Base-by-base conservation (phyloP, 2,113 vertebrate genomes). In the Tretioscincus oriximinensis region DNA sequence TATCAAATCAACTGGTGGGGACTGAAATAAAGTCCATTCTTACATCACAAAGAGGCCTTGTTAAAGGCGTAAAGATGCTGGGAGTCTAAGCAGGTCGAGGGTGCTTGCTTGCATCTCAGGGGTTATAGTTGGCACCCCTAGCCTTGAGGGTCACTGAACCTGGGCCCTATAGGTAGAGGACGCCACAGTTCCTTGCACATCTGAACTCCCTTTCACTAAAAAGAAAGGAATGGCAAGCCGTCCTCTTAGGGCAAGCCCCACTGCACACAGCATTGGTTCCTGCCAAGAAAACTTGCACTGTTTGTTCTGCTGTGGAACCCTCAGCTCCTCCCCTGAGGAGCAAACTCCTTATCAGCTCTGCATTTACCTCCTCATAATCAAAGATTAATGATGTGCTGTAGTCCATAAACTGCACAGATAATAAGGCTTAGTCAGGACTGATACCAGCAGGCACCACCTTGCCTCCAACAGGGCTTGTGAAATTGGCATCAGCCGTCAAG, bases 361-460 rank as follows among this genome's bases (percentile, higher is more conserved):
- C 5, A 3, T 4, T 20, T 20, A 4, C 8, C 80, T 76, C 21
- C 8, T 47, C n/a, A 26, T 29, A 41, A 63, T 29, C 1, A 49
- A 74, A 35, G 47, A 72, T 18, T 77, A 51, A 78, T 66, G 69
- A 83, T 74, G 47, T 58, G 4, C 45, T 54, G 51, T 35, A 74
- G 82, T 74, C 82, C 76, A 79, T 84, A 84, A 84, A 84, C 14
- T 4, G 9, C 1, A 49, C 11, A 29, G 71, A 73, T 68, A 78
- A 66, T 18, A 2, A 29, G 35, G 58, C 49, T 21, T 11, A 1
- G 4, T 7, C 29, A 51, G 9, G 76, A 47, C n/a, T 63, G 73
- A 76, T 81, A 26, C 9, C 24, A 10, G 11, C 10, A 18, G 31
- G 20, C 49, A 26, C 70, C 31, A 2, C 76, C 81, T 49, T 6